Base-by-base conservation (phyloP, 2,797 vertebrate species). In the Zonotrichia albicollis region DNA sequence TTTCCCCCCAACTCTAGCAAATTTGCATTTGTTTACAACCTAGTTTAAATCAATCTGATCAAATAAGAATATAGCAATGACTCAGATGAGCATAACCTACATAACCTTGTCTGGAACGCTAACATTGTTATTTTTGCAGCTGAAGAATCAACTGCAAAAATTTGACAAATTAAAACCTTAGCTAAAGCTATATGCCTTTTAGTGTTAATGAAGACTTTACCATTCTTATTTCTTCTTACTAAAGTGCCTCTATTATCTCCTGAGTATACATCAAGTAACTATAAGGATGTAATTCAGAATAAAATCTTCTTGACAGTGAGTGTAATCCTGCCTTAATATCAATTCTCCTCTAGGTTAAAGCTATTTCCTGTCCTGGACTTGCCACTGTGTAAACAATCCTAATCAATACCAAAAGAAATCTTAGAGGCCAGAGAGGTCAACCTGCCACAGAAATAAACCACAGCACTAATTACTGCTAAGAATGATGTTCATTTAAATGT, bases 341-440 rank as follows among this genome's bases (percentile, higher is more conserved):
- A 82, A 16, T 72, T 72, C 38, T 73, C 17, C 36, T 78, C 60
- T 55, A 77, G 30, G 38, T 48, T 75, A 53, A 81, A 94, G 22
- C 19, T 89, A 5, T 86, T 95, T 80, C 40, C 70, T 74, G 15
- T 89, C 23, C 60, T 62, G 19, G 27, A 12, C 25, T 81, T 85
- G 25, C n/a, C 20, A 29, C 40, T 90, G 32, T 77, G 79, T 42
- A 90, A 95, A 73, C 50, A 66, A 20, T 70, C 74, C 68, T 85
- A 74, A 90, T 96, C 79, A 53, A 93, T 94, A 84, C 19, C 18
- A 60, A n/a, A 68, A 51, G 85, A 91, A 79, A 67, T 71, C 64
- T 82, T 68, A 82, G 36, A 36, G 36, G 22, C 42, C 46, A 74
- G 61, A 83, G 34, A 78, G 50, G 45, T 93, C 71, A 91, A 19